These are phyloP conservation scores for Thelaira solivaga DNA, from an alignment of 2,888 invertebrate species.

Conservation along the genomic window DNA sequence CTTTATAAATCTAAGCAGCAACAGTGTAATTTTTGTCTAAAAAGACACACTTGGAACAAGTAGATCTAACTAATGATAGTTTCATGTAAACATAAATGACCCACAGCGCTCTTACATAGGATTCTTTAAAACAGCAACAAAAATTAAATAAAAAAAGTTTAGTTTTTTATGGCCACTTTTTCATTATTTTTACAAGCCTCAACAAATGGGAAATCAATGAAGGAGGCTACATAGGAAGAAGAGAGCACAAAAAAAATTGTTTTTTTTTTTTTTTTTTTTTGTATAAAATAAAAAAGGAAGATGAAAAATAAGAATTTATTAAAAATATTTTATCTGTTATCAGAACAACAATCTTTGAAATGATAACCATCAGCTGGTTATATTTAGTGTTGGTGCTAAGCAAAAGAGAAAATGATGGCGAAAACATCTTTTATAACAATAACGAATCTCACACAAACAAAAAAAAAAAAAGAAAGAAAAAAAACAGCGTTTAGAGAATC, in stretches of 20 bases:
- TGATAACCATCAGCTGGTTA: slow-evolving; percentile 61
- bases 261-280: too few relatives aligned
- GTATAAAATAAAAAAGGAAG: too few relatives aligned
- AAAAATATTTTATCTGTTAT: slow-evolving; percentile 51
- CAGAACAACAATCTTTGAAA: slow-evolving; percentile 57
- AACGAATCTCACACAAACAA: too few relatives aligned
- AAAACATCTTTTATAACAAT: slow-evolving; percentile 25
- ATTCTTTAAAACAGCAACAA: too few relatives aligned
- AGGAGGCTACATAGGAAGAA: neutral
- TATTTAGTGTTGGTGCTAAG: slow-evolving; percentile 9
- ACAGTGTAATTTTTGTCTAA: slow-evolving; percentile 2
- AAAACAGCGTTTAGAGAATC: slow-evolving; percentile 43
- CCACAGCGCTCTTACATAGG: slow-evolving; percentile 33
- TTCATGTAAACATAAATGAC: slow-evolving; percentile 32
- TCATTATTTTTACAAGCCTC: slow-evolving; percentile 37
- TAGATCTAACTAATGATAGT: neutral
- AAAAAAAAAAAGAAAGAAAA: too few relatives aligned
- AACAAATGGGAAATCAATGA: slow-evolving; percentile 28
- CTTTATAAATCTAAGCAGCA: neutral
- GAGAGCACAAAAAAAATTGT: too few relatives aligned
- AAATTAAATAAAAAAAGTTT: slow-evolving; percentile 34
- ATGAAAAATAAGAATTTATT: slow-evolving; percentile 48
- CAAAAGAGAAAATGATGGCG: slow-evolving; percentile 13
- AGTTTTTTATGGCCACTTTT: slow-evolving; percentile 10
- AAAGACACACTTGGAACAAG: too few relatives aligned